A percentile compares a stretch with the other conserved stretches of the same genome.
Conservation (phyloP, 2,797 vertebrate species). For the Diplodus puntazzo region DNA sequence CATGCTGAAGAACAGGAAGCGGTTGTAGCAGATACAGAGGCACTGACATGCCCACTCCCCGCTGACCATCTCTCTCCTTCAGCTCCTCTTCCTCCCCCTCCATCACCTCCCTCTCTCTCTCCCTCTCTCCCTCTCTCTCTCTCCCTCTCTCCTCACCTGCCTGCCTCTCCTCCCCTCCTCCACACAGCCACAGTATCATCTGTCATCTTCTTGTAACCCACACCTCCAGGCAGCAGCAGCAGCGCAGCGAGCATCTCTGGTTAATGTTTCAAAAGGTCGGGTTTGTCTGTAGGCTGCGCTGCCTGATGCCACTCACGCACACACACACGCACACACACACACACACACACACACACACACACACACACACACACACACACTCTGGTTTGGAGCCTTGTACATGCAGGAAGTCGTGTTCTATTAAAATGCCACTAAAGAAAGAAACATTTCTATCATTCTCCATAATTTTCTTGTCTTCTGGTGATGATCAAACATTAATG, state of each 20-base stretch:
- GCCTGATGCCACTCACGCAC: slow-evolving; percentile 3
- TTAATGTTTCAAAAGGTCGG: slow-evolving; percentile 76
- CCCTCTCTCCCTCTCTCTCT: slow-evolving; percentile 29
- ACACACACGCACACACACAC: background rate
- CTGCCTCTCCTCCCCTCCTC: slow-evolving; percentile 41
- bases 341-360: background rate
- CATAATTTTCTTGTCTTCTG: background rate
- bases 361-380: background rate
- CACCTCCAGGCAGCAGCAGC: slow-evolving; percentile 77
- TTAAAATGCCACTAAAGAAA: slow-evolving; percentile 1
- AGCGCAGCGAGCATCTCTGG: slow-evolving; percentile 65
- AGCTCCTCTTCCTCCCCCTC: slow-evolving; percentile 71
- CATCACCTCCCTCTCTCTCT: slow-evolving; percentile 64
- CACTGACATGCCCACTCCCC: slow-evolving; percentile 96
- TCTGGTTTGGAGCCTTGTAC: background rate
- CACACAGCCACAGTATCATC: slow-evolving; percentile 68
- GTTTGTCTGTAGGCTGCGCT: slow-evolving; percentile 45
- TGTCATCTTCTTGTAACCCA: slow-evolving; percentile 81
- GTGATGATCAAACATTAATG: background rate
- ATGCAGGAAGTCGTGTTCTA: background rate
- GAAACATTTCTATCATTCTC: background rate
- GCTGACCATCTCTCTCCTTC: slow-evolving; percentile 89
- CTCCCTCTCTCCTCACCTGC: slow-evolving; percentile 58
- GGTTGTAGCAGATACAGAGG: slow-evolving; percentile 94
- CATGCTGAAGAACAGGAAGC: slow-evolving; percentile 94